Evolutionary conservation across 2,797 vertebrate species (phyloP), one percentile per base, ranked within the genome.

Genomic region (Lateolabrax maculatus): DNA sequence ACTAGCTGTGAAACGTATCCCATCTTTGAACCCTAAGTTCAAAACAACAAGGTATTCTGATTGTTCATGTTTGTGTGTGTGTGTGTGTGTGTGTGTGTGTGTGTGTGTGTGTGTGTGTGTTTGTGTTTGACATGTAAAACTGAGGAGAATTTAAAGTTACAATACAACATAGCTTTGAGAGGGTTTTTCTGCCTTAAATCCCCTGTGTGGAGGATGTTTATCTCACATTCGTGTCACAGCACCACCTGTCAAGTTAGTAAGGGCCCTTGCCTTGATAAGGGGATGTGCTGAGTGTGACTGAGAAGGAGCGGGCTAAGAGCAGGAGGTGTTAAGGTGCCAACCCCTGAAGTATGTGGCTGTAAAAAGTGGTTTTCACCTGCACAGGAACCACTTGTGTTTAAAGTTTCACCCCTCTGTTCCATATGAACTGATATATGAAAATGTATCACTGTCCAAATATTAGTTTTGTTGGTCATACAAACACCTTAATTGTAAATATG

Each of bases 191-290:
- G 16, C n/a, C 23, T n/a, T 15, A 51, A 56, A 58, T 62, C 58
- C 52, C 0, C 9, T 62, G 37, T 62, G 39, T 55, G 25, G 29
- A 77, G 27, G 23, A 56, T 52, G 19, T 71, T 71, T 46, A 80
- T 41, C 39, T 66, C 19, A 57, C 31, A 71, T 53, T 60, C 58
- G 53, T 52, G 27, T 69, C 71, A 71, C 16, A 3, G 48, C 55
- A 53, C n/a, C 56, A 77, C 37, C 53, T 72, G 41, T 55, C 29
- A 51, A 57, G 66, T 69, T 57, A 23, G 53, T 27, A 67, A 43
- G 29, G 21, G 53, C 39, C 34, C 46, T 63, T 58, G 53, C 27
- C 46, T 46, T 66, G 34, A 80, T 68, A 61, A 39, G 51, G 11
- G 23, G 11, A 21, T 27, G n/a, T 44, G 48, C 7, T 23, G 25